Evolutionary conservation across 2,797 vertebrate species (phyloP).

Genomic region (Lophotriccus pileatus): DNA sequence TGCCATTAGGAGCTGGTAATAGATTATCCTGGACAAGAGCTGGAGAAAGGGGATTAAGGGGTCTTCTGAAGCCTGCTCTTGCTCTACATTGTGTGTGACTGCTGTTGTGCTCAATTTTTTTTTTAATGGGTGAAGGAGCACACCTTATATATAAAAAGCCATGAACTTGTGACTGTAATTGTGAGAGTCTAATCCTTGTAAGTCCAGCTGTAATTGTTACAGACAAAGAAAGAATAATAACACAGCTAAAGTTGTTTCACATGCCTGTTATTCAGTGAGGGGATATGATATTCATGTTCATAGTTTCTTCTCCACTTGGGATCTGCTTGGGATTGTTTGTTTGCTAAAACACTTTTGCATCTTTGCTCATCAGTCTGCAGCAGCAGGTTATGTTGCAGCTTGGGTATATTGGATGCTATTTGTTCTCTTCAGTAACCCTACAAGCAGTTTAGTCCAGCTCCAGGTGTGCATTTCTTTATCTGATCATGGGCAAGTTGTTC

Average conservation of each 20-base stretch:
- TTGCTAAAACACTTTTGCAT: background rate
- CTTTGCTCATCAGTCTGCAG: background rate
- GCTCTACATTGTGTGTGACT: background rate
- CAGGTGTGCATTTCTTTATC: background rate
- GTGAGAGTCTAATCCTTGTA: background rate
- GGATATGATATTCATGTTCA: background rate
- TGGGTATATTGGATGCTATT: background rate
- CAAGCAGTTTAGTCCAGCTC: background rate
- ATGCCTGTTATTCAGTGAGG: background rate
- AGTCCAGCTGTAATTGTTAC: background rate
- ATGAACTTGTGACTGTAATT: background rate
- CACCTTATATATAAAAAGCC: background rate
- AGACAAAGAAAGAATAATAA: background rate
- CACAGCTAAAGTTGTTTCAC: background rate
- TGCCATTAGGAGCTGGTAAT: background rate
- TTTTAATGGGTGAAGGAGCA: background rate
- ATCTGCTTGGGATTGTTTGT: background rate
- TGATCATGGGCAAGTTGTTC: background rate
- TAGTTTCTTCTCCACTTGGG: background rate
- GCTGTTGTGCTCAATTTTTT: background rate
- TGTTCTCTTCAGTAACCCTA: background rate
- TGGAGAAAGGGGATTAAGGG: background rate
- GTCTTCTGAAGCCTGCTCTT: background rate
- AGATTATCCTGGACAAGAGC: slow-evolving; percentile 4
- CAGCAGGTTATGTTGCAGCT: background rate